Evolutionary conservation across 2,113 vertebrate species (phyloP).

Genomic region (Cinclus cinclus): DNA sequence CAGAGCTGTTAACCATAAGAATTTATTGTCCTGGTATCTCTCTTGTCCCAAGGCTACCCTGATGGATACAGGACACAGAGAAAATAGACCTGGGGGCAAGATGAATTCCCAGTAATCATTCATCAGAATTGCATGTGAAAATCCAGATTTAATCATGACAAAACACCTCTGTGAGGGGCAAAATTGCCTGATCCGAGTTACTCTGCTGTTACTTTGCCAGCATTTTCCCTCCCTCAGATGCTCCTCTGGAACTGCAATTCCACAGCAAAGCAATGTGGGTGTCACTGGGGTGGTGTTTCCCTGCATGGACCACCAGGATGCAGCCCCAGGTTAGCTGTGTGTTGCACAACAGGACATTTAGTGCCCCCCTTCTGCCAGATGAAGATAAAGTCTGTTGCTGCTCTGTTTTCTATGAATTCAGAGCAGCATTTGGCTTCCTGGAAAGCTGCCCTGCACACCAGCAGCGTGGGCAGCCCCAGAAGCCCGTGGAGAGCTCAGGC

Average conservation of each 20-base stretch:
- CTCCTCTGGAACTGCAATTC: neutral
- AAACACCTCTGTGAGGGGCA: neutral
- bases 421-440: constrained; percentile 6
- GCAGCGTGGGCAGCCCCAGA: neutral
- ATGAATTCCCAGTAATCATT: neutral
- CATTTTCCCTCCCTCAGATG: neutral
- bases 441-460: neutral
- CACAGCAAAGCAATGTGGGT: neutral
- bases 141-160: neutral
- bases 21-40: neutral
- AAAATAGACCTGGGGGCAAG: neutral
- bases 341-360: neutral
- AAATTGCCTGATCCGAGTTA: neutral
- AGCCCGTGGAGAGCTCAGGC: neutral
- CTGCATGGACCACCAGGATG: neutral
- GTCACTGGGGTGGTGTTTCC: neutral
- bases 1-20: neutral
- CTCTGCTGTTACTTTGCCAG: neutral
- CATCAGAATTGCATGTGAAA: neutral
- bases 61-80: neutral
- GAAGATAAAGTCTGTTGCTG: neutral
- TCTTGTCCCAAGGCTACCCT: neutral
- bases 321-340: neutral
- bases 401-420: neutral
- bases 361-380: neutral